These are phyloP conservation scores for Mus musculus DNA, from an alignment of 2,113 vertebrate species.

Conservation along the genomic window DNA sequence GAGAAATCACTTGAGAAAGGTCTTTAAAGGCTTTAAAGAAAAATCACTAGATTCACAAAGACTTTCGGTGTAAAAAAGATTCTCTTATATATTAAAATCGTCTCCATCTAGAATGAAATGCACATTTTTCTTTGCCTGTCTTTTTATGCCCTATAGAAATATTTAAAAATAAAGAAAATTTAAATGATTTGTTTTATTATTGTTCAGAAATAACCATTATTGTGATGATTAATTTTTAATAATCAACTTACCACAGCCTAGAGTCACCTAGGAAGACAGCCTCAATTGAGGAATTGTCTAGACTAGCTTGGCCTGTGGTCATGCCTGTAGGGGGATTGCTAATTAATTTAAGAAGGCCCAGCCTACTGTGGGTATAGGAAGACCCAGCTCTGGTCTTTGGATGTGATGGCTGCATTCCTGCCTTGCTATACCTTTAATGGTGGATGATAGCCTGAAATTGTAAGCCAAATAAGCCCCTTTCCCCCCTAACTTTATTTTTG, in stretches of 20 bases:
- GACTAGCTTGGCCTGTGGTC: not conserved
- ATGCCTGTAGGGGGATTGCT: not conserved
- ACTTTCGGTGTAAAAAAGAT: slow-evolving; percentile 1
- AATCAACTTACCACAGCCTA: not conserved
- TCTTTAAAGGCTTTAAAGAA: slow-evolving; percentile 8
- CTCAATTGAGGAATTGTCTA: not conserved
- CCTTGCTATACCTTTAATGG: not conserved
- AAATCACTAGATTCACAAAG: slow-evolving; percentile 25
- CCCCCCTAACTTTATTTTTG: no score
- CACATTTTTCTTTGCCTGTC: slow-evolving; percentile 17
- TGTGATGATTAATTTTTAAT: not conserved
- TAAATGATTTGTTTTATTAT: slow-evolving; percentile 28
- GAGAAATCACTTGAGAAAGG: slow-evolving; percentile 22
- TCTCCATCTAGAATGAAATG: slow-evolving; percentile 48
- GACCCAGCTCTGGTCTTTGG: not conserved
- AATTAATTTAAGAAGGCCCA: not conserved
- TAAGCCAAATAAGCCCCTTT: not conserved
- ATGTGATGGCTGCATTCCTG: not conserved
- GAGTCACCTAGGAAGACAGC: not conserved
- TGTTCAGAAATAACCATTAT: not conserved
- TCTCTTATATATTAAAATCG: not conserved
- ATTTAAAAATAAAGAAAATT: not conserved
- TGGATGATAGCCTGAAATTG: no score
- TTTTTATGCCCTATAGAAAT: slow-evolving; percentile 22
- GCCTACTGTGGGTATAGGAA: not conserved